A percentile compares a stretch with the other conserved stretches of the same genome.
These are phyloP conservation scores for Elachura formosa DNA, from an alignment of 2,113 vertebrate species.

Conservation along the genomic window DNA sequence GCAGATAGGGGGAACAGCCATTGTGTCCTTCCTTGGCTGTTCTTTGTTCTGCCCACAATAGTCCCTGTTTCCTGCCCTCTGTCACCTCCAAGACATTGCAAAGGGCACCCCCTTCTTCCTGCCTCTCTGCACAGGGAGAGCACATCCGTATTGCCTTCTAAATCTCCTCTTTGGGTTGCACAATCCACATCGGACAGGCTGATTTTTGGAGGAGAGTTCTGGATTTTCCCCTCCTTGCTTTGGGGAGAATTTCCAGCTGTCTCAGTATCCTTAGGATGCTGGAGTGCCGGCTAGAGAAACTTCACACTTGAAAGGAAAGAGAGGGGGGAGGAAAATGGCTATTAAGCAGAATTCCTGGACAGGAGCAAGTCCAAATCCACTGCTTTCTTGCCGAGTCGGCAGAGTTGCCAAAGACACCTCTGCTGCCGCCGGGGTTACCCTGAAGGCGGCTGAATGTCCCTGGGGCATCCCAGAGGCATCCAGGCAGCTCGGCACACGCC, in stretches of 20 bases:
- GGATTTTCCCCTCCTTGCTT: background rate
- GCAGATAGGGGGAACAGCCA: background rate
- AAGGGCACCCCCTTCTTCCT: slow-evolving; percentile 35
- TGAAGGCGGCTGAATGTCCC: background rate
- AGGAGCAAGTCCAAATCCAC: background rate
- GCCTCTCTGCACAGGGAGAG: background rate
- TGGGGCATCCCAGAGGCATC: background rate
- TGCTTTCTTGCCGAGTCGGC: background rate
- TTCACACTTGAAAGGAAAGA: background rate
- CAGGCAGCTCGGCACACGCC: background rate
- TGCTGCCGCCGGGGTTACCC: background rate
- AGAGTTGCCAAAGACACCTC: background rate
- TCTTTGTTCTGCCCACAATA: slow-evolving; percentile 53
- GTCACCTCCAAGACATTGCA: background rate
- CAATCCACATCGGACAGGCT: background rate
- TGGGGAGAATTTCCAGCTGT: background rate
- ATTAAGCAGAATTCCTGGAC: background rate
- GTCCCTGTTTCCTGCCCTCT: slow-evolving; percentile 48
- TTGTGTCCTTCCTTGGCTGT: background rate
- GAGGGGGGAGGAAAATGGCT: background rate
- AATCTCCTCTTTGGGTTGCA: background rate
- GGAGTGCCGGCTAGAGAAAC: background rate
- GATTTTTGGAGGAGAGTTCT: background rate
- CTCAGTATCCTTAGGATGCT: background rate
- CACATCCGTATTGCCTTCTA: background rate